Evolutionary conservation across 2,888 invertebrate species (phyloP), one percentile per base, ranked within the genome.

Genomic region (Allygus modestus): DNA sequence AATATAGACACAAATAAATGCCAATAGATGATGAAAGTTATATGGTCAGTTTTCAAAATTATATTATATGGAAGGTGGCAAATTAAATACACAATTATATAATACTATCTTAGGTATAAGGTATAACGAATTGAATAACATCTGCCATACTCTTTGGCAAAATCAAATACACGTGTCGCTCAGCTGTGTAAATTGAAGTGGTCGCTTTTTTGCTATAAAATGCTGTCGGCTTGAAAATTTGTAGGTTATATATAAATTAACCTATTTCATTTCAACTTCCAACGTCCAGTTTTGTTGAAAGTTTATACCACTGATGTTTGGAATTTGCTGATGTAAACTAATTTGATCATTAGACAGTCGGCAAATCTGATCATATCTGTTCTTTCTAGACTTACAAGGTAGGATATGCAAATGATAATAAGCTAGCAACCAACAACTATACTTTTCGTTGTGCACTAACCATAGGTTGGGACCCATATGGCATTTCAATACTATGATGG

Each of bases 261-360:
- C 65, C 65, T 65, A 65, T 65, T 28, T 28, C 28, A 65, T 65
- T 28, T 28, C 28, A 28, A 28, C 15, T 4, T 31, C 28, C 28
- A 65, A 28, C 28, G 65, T 65, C 58, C 20, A 65, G 17, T 65
- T 65, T 28, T 20, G n/a, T 65, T 65, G 65, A 65, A 65, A 65
- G 65, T 5, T 2, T 58, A n/a, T n/a, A n/a, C n/a, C n/a, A n/a
- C n/a, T n/a, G n/a, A n/a, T n/a, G 11, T 28, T 65, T 28, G 65
- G 65, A 65, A 65, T 65, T 65, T 9, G 65, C 65, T 65, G 65
- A 65, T 65, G 31, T 65, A 28, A 65, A 65, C 1, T 26, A 65
- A 65, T 65, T 20, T 28, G 65, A 65, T 28, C 15, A 15, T 0
- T 28, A 20, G 4, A 15, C 28, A 28, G 28, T 58, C 26, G 17